phyloP scores from a whole-genome alignment of 2,888 invertebrate genomes.

The Papilio protenor region DNA sequence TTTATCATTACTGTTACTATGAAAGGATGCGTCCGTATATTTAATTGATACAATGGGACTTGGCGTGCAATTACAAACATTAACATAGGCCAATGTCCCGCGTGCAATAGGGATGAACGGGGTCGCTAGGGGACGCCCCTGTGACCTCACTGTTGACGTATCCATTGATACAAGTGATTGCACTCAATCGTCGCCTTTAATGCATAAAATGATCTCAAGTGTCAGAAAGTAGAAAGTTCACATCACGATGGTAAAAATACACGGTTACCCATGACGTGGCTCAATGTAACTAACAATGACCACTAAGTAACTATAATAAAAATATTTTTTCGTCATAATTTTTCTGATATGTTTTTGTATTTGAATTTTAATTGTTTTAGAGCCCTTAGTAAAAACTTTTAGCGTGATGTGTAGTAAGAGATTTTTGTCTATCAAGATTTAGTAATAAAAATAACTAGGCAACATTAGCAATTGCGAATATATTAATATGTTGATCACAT shows the following conservation, averaged over 20 bases:
- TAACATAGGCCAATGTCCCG: conserved; percentile 34
- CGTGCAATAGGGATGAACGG: conserved; percentile 23
- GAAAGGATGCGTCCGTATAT: neutral
- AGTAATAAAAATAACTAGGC: neutral
- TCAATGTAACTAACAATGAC: too few species aligned
- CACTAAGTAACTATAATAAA: too few species aligned
- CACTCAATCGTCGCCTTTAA: conserved; percentile 20
- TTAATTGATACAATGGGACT: neutral
- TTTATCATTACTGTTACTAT: neutral
- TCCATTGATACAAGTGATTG: conserved; percentile 39
- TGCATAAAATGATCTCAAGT: conserved; percentile 13
- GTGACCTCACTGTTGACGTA: conserved; percentile 24
- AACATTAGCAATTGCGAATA: neutral
- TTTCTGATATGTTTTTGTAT: too few species aligned
- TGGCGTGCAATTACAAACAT: conserved; percentile 38
- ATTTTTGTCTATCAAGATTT: too few species aligned
- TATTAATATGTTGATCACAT: neutral
- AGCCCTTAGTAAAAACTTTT: too few species aligned
- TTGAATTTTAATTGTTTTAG: too few species aligned
- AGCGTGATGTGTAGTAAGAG: too few species aligned
- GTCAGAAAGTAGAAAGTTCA: neutral
- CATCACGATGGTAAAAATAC: neutral
- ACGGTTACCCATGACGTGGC: too few species aligned
- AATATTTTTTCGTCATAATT: too few species aligned
- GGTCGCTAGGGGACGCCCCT: conserved; percentile 26